phyloP scores from a whole-genome alignment of 2,888 invertebrate species.

The Brenthis ino region DNA sequence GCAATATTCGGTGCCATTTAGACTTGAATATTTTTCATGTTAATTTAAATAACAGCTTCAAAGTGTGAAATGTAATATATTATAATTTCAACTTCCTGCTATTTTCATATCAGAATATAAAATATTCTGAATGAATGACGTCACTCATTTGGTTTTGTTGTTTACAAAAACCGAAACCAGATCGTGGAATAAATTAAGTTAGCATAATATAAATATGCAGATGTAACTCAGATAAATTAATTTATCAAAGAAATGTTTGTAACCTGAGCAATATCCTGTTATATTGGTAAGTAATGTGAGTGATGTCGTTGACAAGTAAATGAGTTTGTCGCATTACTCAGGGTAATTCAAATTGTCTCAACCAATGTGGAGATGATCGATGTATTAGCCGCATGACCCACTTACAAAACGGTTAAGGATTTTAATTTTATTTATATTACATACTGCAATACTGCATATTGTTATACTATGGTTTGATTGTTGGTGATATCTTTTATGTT shows the following conservation, averaged over 20 bases:
- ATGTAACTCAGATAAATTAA: conserved; percentile 11
- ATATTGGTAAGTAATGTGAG: conserved; percentile 34
- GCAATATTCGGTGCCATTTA: no score
- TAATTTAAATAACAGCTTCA: no score
- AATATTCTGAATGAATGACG: conserved; percentile 1
- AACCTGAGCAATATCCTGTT: conserved; percentile 31
- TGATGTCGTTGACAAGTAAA: conserved; percentile 32
- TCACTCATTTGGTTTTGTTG: background rate
- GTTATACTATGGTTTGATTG: background rate
- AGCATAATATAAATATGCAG: background rate
- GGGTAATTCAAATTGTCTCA: conserved; percentile 34
- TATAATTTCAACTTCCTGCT: background rate
- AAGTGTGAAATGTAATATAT: no score
- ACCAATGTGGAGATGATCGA: conserved; percentile 32
- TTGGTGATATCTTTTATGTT: no score
- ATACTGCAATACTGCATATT: background rate
- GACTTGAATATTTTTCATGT: no score
- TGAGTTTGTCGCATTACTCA: conserved; percentile 29
- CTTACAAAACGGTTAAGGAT: conserved; percentile 22
- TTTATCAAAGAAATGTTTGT: conserved; percentile 15
- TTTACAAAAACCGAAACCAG: background rate
- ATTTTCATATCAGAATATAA: background rate
- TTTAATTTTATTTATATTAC: conserved; percentile 14
- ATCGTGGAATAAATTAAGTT: background rate
- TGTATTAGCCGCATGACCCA: conserved; percentile 33